Evolutionary conservation across 2,888 invertebrate genomes (phyloP).

Genomic region (Orchesella flavescens): DNA sequence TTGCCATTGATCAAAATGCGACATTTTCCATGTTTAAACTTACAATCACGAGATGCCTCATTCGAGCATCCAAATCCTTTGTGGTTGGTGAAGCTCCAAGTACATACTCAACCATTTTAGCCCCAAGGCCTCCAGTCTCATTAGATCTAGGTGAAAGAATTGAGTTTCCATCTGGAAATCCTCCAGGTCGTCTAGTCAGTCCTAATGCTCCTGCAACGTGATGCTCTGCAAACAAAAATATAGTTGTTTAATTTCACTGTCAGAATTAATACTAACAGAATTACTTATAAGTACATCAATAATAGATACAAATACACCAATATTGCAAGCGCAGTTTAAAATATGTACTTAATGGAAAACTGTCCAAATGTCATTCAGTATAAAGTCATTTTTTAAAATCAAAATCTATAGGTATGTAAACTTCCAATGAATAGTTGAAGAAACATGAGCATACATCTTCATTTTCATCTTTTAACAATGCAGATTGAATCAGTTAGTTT

Average conservation of each 20-base stretch:
- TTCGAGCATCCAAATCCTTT: slow-evolving; percentile 82
- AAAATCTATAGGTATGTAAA: too few relatives aligned
- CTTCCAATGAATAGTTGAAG: too few relatives aligned
- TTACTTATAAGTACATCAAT: too few relatives aligned
- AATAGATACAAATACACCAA: too few relatives aligned
- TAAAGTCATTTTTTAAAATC: background rate
- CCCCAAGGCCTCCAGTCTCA: slow-evolving; percentile 91
- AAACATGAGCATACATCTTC: too few relatives aligned
- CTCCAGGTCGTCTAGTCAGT: slow-evolving; percentile 73
- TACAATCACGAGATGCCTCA: slow-evolving; percentile 80
- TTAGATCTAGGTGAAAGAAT: slow-evolving; percentile 83
- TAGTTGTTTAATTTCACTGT: background rate
- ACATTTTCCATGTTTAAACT: slow-evolving; percentile 66
- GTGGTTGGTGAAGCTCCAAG: slow-evolving; percentile 92
- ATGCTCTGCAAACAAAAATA: slow-evolving; percentile 66
- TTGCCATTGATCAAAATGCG: background rate
- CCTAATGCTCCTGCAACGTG: slow-evolving; percentile 71
- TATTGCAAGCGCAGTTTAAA: too few relatives aligned
- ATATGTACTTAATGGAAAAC: too few relatives aligned
- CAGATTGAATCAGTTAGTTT: too few relatives aligned
- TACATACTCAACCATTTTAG: slow-evolving; percentile 99
- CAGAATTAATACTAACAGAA: background rate
- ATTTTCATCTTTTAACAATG: too few relatives aligned
- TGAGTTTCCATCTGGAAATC: slow-evolving; percentile 73
- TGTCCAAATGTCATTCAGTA: background rate